Evolutionary conservation across 2,797 vertebrate genomes (phyloP), one percentile per base, ranked within the genome.

Genomic region (Setipinna tenuifilis): DNA sequence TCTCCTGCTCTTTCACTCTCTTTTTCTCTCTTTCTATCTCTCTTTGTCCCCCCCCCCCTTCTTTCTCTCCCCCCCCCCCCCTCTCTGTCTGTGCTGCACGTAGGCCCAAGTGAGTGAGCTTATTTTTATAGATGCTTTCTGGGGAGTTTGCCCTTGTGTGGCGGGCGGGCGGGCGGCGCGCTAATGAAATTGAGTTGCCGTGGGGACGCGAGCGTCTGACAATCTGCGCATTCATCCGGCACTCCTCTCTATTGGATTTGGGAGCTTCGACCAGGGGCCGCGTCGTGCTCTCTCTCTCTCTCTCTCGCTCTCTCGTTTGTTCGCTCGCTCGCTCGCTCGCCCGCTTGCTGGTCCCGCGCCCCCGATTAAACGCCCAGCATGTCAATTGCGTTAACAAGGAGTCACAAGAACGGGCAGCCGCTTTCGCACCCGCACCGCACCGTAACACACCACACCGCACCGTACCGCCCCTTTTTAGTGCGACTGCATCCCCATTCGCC

Each of bases 221-320:
- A 83, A 62, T 83, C 80, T 31, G 75, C 85, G 82, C 86, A 89
- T 86, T 89, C 88, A 86, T 86, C 54, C 54, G 28, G 28, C 28
- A 16, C 68, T 28, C 81, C 83, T 75, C 88, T 86, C 86, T 84
- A 89, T 89, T 89, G 86, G 85, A 87, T 87, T 87, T 89, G 88
- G 88, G 86, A 83, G 81, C 80, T 84, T 5, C 31, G 17, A 35
- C 58, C 50, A 54, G 50, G 50, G 50, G 50, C 7, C 7, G 82
- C 75, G 82, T 61, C 84, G 75, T 84, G 78, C 84, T 87, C 81
- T 85, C 86, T 83, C 84, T 57, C 46, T 85, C 85, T 84, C 46
- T 84, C 83, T 85, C 80, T 85, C 57, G 3, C 50, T 54, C 50
- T 54, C 50, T 54, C 50, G 80, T 82, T 84, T 81, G 50, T 83